Conservation (phyloP, 1,140 invertebrate genomes). For the Trissolcus basalis region DNA sequence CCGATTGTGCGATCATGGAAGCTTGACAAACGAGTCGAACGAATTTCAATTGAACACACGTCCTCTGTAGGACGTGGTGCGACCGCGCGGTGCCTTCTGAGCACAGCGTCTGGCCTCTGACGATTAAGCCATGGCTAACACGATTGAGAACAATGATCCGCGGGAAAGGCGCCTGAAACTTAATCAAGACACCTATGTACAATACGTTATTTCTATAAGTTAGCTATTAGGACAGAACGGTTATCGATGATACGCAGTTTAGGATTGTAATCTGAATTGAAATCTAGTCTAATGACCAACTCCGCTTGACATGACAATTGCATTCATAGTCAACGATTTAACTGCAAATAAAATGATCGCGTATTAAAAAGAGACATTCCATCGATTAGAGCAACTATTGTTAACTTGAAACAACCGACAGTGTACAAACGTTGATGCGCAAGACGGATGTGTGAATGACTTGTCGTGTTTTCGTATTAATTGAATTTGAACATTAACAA, state of each 20-base stretch:
- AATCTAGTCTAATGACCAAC: slow-evolving; percentile 43
- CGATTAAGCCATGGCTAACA: slow-evolving; percentile 41
- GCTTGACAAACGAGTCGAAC: slow-evolving; percentile 26
- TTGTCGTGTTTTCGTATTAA: slow-evolving; percentile 53
- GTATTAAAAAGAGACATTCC: slow-evolving; percentile 60
- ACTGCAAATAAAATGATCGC: slow-evolving; percentile 21
- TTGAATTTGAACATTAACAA: slow-evolving; percentile 42
- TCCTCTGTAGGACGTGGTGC: slow-evolving; percentile 31
- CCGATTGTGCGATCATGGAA: slow-evolving; percentile 8
- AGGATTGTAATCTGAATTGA: slow-evolving; percentile 23
- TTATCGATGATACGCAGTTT: slow-evolving; percentile 21
- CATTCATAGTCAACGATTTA: slow-evolving; percentile 40
- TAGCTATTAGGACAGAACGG: slow-evolving; percentile 38
- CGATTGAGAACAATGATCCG: slow-evolving; percentile 33
- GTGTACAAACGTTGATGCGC: slow-evolving; percentile 33
- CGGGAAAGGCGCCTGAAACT: slow-evolving; percentile 29
- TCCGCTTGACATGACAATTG: slow-evolving; percentile 26
- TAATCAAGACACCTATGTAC: slow-evolving; percentile 31
- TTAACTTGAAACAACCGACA: slow-evolving; percentile 41
- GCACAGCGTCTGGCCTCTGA: slow-evolving; percentile 15
- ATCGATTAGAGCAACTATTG: slow-evolving; percentile 25
- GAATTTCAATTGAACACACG: slow-evolving; percentile 32
- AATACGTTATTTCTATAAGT: slow-evolving; percentile 36
- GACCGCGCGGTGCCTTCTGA: too few relatives aligned
- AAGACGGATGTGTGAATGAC: slow-evolving; percentile 51